phyloP scores from a whole-genome alignment of 2,797 vertebrate genomes.

The Cuniculus paca region DNA sequence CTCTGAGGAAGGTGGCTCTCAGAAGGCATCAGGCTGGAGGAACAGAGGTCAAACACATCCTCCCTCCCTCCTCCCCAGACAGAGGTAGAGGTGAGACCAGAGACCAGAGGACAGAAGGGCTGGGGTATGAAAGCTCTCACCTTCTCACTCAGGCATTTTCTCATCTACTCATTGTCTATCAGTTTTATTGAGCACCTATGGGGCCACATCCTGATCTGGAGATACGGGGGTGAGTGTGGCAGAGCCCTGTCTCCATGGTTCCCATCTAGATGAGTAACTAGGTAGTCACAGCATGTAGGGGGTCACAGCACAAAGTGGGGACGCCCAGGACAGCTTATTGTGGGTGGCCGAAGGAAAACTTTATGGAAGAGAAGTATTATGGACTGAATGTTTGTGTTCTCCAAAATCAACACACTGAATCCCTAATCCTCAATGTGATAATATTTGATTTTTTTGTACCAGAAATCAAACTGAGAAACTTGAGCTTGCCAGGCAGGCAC shows the following conservation, averaged over 20 bases:
- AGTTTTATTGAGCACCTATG: neutral
- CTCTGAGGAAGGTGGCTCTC: neutral
- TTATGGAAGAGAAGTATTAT: neutral
- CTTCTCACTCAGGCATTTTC: neutral
- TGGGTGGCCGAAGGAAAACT: neutral
- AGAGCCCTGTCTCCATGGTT: fast-evolving
- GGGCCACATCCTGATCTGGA: neutral
- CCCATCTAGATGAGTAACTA: neutral
- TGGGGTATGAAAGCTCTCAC: neutral
- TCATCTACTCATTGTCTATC: fast-evolving
- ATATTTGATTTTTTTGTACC: neutral
- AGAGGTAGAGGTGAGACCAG: too few species aligned
- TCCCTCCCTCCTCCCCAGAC: neutral
- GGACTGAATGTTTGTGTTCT: neutral
- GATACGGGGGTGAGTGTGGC: fast-evolving
- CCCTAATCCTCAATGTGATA: neutral
- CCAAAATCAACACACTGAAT: neutral
- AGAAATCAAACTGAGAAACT: too few species aligned
- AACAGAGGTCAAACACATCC: too few species aligned
- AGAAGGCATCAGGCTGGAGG: neutral
- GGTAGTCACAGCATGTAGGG: fast-evolving
- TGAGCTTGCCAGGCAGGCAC: too few species aligned
- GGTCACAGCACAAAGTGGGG: neutral
- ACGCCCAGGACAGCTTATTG: neutral
- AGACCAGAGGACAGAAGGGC: too few species aligned